Evolutionary conservation across 2,113 vertebrate genomes (phyloP).

Genomic region (Acanthisitta chloris): DNA sequence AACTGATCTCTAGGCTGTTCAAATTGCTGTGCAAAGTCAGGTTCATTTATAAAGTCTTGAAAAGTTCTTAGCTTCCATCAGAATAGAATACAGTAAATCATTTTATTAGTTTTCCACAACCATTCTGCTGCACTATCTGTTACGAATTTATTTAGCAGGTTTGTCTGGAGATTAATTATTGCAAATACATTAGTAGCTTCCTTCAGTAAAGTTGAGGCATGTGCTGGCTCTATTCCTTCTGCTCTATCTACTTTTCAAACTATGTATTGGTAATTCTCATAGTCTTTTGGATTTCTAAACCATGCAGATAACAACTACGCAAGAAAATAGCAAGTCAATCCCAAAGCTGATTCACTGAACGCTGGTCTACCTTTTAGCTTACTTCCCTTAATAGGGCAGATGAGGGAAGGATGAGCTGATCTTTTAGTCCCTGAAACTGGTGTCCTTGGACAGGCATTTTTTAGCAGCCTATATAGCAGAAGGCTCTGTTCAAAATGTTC

Average conservation of each 20-base stretch:
- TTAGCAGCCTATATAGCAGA: background rate
- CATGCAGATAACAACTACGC: background rate
- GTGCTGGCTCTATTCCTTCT: background rate
- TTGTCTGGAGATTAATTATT: background rate
- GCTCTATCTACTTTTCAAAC: background rate
- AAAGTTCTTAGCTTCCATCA: background rate
- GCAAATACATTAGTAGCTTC: background rate
- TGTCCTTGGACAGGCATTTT: background rate
- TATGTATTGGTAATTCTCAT: background rate
- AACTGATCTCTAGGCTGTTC: background rate
- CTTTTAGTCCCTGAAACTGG: background rate
- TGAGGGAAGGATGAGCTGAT: background rate
- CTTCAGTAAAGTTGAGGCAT: background rate
- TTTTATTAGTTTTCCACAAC: background rate
- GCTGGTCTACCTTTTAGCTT: background rate
- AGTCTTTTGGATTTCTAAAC: background rate
- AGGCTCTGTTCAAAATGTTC: background rate
- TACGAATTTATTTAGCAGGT: background rate
- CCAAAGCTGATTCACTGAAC: background rate
- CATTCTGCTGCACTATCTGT: background rate
- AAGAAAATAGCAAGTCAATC: background rate
- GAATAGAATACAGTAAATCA: background rate
- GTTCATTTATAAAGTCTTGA: background rate
- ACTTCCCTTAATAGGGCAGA: background rate
- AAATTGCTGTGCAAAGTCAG: background rate